phyloP scores from a whole-genome alignment of 2,888 invertebrate species.

The Acheta domesticus region DNA sequence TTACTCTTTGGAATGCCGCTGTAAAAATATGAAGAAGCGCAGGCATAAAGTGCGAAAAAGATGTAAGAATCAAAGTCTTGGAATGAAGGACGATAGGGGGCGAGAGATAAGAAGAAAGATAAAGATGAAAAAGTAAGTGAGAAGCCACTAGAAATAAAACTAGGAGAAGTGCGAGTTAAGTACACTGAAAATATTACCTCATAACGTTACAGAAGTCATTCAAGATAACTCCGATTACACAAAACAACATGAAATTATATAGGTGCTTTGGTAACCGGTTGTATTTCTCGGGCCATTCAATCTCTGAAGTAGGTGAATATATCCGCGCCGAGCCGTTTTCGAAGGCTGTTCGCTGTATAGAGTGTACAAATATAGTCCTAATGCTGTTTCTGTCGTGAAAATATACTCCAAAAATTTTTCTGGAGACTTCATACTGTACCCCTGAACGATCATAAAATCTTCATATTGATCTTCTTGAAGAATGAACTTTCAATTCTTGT shows the following conservation, averaged over 20 bases:
- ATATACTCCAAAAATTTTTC: no score
- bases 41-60: conserved; percentile 1
- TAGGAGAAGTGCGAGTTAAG: neutral
- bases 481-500: no score
- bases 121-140: conserved; percentile 6
- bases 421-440: no score
- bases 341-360: no score
- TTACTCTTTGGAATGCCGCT: neutral
- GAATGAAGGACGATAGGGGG: neutral
- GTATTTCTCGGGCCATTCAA: conserved; percentile 6
- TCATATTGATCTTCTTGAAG: no score
- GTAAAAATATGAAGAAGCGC: neutral
- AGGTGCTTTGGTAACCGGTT: neutral
- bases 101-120: neutral
- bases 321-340: no score
- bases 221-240: neutral
- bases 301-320: neutral
- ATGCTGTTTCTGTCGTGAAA: no score
- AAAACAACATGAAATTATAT: neutral
- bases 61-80: conserved; percentile 18
- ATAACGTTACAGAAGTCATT: conserved; percentile 1
- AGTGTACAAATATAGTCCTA: no score
- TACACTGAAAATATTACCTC: conserved; percentile 3
- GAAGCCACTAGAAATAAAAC: neutral
- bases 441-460: no score